phyloP scores from a whole-genome alignment of 2,113 vertebrate genomes.

The Ctenomys sociabilis region DNA sequence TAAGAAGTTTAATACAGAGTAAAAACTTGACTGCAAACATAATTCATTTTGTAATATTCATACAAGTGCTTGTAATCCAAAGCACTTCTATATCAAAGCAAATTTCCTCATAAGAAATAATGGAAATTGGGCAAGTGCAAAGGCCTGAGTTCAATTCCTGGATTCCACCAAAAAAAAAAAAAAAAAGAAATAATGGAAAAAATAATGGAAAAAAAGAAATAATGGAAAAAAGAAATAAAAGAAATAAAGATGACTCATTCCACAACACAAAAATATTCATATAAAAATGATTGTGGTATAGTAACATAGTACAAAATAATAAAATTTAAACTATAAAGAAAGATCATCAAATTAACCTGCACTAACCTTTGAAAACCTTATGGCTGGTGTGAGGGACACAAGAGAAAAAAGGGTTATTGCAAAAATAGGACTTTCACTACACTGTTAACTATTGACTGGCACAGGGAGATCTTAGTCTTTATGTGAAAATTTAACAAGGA shows the following conservation, averaged over 20 bases:
- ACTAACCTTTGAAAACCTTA: neutral
- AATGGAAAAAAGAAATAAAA: neutral
- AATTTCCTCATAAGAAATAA: neutral
- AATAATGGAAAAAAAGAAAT: neutral
- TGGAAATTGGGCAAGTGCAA: too few species aligned
- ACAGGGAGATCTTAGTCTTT: neutral
- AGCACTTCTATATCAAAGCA: neutral
- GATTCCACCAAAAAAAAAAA: too few species aligned
- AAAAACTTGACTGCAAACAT: neutral
- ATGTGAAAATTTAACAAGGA: neutral
- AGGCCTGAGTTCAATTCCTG: too few species aligned
- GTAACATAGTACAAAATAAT: neutral
- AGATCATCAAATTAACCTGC: neutral
- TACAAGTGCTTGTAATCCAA: neutral
- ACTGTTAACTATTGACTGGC: neutral
- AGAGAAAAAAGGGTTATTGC: neutral
- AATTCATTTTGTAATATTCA: neutral
- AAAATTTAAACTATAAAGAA: neutral
- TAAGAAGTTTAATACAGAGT: neutral
- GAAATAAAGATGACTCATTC: neutral
- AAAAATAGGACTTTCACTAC: too few species aligned
- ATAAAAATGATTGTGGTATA: neutral
- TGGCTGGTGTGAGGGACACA: neutral
- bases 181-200: neutral
- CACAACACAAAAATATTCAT: neutral